These are phyloP conservation scores for Nomada fucata DNA, from an alignment of 2,888 invertebrate genomes.

Conservation along the genomic window DNA sequence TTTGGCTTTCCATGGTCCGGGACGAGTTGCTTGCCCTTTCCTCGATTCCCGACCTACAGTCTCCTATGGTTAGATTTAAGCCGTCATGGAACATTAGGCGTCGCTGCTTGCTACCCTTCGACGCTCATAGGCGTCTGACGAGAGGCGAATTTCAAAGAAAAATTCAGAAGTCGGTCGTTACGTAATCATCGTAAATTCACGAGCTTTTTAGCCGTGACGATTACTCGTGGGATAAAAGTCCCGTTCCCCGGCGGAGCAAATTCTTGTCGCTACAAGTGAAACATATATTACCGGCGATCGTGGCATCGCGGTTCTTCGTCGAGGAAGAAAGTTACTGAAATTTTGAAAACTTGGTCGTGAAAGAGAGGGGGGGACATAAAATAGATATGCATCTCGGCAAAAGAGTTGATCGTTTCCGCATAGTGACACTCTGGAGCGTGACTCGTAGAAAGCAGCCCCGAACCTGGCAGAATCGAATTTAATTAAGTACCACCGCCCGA, in stretches of 20 bases:
- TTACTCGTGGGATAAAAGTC: constrained; percentile 6
- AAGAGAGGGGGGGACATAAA: too few species aligned
- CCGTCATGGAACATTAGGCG: constrained; percentile 74
- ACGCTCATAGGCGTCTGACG: constrained; percentile 13
- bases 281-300: too few species aligned
- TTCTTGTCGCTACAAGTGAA: neutral
- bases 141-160: constrained; percentile 49
- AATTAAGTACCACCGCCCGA: neutral
- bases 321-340: neutral
- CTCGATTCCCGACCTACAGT: constrained; percentile 18
- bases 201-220: neutral
- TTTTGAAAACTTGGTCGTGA: neutral
- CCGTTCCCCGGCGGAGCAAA: neutral
- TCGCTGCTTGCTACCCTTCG: constrained; percentile 46
- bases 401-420: too few species aligned
- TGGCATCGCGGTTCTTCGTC: neutral
- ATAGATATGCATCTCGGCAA: too few species aligned
- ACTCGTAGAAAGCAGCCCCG: neutral
- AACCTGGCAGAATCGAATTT: constrained; percentile 5
- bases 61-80: constrained; percentile 67
- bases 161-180: constrained; percentile 38
- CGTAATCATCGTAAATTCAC: constrained; percentile 57
- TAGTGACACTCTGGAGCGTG: neutral
- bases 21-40: constrained; percentile 30
- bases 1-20: constrained; percentile 21